Conservation (phyloP, 37 sponge, comb jelly and placozoan genomes). For the Chondrosia reniformis region DNA sequence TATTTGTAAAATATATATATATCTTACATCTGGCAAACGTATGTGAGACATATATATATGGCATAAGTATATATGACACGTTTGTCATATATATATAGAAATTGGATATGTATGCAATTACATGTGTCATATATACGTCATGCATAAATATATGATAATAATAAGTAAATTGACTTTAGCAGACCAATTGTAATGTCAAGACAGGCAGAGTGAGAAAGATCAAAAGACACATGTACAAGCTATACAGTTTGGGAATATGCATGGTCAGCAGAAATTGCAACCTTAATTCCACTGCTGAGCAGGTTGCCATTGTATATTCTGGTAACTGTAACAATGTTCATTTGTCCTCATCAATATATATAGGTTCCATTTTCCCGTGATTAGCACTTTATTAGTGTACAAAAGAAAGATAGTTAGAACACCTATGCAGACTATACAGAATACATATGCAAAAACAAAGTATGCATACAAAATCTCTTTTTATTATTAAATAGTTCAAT, state of each 20-base stretch:
- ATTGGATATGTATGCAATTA: too few relatives aligned
- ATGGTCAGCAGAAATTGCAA: slow-evolving; percentile 18
- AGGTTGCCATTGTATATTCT: slow-evolving; percentile 33
- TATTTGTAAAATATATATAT: too few relatives aligned
- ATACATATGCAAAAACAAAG: too few relatives aligned
- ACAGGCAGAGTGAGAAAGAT: slow-evolving; percentile 34
- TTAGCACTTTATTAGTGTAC: not conserved
- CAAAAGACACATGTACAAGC: not conserved
- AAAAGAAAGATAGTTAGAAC: slow-evolving; percentile 2
- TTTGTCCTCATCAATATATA: not conserved
- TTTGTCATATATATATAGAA: too few relatives aligned
- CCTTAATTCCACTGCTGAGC: slow-evolving; percentile 43
- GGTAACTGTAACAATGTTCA: not conserved
- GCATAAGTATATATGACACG: too few relatives aligned
- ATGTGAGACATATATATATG: too few relatives aligned
- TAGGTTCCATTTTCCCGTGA: not conserved
- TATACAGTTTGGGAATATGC: slow-evolving; percentile 44
- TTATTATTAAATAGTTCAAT: too few relatives aligned
- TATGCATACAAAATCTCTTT: too few relatives aligned
- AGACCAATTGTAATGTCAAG: slow-evolving; percentile 46
- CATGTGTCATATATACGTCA: too few relatives aligned
- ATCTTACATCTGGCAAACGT: too few relatives aligned
- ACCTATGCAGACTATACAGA: too few relatives aligned
- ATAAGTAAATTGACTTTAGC: slow-evolving; percentile 38
- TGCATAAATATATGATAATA: too few relatives aligned